These are phyloP conservation scores for Rapana venosa DNA, from an alignment of 2,888 invertebrate species.

Conservation along the genomic window DNA sequence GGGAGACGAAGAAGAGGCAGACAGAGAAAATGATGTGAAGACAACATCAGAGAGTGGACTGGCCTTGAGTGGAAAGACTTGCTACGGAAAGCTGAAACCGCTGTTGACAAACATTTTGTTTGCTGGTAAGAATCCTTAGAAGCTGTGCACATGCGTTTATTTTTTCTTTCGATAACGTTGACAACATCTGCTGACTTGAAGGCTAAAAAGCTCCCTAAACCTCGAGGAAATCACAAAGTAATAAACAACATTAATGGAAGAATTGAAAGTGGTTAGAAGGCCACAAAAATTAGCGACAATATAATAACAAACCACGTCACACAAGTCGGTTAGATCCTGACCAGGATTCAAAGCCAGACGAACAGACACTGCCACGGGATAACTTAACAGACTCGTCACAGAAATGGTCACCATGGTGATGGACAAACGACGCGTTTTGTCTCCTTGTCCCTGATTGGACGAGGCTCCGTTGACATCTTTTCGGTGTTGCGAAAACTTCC, in stretches of 20 bases:
- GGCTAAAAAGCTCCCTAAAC: background rate
- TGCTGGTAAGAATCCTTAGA: no score
- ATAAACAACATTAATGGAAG: background rate
- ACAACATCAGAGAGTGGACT: no score
- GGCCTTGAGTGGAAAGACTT: no score
- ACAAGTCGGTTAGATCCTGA: background rate
- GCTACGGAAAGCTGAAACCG: no score
- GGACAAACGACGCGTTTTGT: slow-evolving; percentile 30
- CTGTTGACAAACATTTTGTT: no score
- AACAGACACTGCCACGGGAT: background rate
- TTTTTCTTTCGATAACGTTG: background rate
- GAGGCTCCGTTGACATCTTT: background rate
- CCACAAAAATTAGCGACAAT: background rate
- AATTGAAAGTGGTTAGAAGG: background rate
- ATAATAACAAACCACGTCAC: background rate
- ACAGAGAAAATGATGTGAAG: no score
- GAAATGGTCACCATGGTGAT: slow-evolving; percentile 25
- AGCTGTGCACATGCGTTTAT: background rate
- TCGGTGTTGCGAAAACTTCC: background rate
- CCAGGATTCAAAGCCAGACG: slow-evolving; percentile 15
- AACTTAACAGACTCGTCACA: background rate
- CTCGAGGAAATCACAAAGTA: background rate
- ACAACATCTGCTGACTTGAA: background rate
- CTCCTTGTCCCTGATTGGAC: background rate
- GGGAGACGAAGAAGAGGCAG: no score